Percentiles rank a stretch among this genome's conserved stretches.
Conservation (phyloP, 2,888 invertebrate species). For the Drosophila yooni region DNA sequence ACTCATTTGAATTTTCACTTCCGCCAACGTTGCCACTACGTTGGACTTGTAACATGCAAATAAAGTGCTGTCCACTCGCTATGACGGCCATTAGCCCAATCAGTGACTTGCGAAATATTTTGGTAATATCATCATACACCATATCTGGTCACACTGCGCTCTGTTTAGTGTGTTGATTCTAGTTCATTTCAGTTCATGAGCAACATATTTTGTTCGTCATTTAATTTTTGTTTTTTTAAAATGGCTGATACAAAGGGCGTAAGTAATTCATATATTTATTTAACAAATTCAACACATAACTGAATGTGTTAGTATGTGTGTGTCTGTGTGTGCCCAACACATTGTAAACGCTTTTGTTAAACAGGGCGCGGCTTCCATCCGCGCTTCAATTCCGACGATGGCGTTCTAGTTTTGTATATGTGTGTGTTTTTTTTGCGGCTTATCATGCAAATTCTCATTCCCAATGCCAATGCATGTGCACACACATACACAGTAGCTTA, state of each 20-base stretch:
- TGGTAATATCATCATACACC: background rate
- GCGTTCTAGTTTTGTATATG: conserved; percentile 45
- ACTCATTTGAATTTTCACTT: background rate
- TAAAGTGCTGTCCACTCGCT: background rate
- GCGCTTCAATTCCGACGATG: conserved; percentile 40
- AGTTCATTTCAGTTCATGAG: conserved; percentile 63
- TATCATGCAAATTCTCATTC: conserved; percentile 56
- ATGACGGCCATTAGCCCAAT: background rate
- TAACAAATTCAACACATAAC: conserved; percentile 4
- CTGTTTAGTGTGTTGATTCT: conserved; percentile 47
- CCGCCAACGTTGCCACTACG: background rate
- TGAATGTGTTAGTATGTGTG: background rate
- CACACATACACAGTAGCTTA: conserved; percentile 9
- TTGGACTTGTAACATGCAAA: background rate
- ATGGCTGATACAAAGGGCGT: conserved; percentile 84
- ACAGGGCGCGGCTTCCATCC: conserved; percentile 50
- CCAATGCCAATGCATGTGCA: conserved; percentile 19
- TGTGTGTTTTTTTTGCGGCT: conserved; percentile 42
- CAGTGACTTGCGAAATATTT: conserved; percentile 1
- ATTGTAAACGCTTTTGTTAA: background rate
- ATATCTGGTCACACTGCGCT: conserved; percentile 37
- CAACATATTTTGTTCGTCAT: conserved; percentile 75
- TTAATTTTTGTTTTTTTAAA: conserved; percentile 75
- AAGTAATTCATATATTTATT: conserved; percentile 60
- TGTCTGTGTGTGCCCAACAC: background rate